Base-by-base conservation (phyloP, 2,113 vertebrate species). In the Paramormyrops kingsleyae region DNA sequence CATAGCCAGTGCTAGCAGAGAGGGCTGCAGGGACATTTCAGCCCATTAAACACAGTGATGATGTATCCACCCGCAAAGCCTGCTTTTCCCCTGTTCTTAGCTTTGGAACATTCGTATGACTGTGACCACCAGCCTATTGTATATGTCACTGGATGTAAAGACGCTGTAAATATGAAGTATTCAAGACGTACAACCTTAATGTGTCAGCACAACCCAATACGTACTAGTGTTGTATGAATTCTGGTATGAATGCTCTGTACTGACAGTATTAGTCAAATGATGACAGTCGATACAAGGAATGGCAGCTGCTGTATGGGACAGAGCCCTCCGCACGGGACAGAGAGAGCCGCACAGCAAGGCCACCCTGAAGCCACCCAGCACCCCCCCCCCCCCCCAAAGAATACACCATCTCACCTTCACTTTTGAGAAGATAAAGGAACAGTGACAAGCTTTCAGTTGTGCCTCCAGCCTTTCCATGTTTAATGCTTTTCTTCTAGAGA, bases 391-490 rank as follows among this genome's bases (percentile, higher is more conserved):
- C 24, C 56, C 24, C 24, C 59, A 1, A 27, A 70, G 62, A 31
- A 10, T 70, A 70, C n/a, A 31, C 39, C 19, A 35, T 0, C 90
- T 94, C 95, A 99, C 99, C 97, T 98, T 99, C 89, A 98, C 94
- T 96, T 99, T 99, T 88, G 98, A 98, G 94, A 99, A 99, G 83
- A 94, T 90, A 90, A 98, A 97, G 91, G 96, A 97, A 94, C 98
- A 99, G 91, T 99, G 97, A 91, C 99, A 99, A 19, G 97, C 98
- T 94, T 99, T 99, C 84, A 99, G 97, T 89, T 98, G 97, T 35
- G 97, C 96, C 94, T 98, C 99, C 53, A 99, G 95, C 95, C 97
- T 97, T 91, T 99, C 98, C 90, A 98, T 95, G 93, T 94, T 97
- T 90, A 99, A 94, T 12, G 94, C 93, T 46, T 93, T 96, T 91